Percentiles rank a stretch among this genome's conserved stretches.
Conservation (phyloP, 2,888 invertebrate species). For the Steromphala cineraria region DNA sequence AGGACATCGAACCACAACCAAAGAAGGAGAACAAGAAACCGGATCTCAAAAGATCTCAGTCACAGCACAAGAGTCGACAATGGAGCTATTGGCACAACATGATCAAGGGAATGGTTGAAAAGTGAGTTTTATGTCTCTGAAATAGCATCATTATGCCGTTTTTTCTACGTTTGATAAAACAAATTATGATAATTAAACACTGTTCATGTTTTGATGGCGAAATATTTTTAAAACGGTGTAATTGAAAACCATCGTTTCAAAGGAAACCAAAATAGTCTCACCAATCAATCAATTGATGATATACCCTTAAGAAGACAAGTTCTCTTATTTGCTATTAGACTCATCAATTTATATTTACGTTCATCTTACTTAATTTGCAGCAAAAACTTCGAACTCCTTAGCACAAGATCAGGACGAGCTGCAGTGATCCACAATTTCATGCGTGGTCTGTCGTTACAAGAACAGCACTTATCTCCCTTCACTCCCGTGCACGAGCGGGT, state of each 20-base stretch:
- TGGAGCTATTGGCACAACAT: slow-evolving; percentile 64
- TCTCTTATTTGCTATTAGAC: no score
- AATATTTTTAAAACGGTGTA: no score
- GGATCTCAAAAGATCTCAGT: slow-evolving; percentile 34
- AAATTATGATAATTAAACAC: no score
- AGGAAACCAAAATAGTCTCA: no score
- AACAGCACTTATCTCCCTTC: slow-evolving; percentile 75
- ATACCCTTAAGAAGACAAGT: no score
- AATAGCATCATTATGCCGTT: background rate
- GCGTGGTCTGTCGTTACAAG: slow-evolving; percentile 74
- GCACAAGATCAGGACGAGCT: slow-evolving; percentile 75
- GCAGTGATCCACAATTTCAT: slow-evolving; percentile 76
- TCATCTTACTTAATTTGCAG: slow-evolving; percentile 47
- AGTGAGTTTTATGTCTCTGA: slow-evolving; percentile 43
- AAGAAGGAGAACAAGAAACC: background rate
- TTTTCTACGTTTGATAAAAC: background rate
- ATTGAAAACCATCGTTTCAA: no score
- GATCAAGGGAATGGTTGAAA: slow-evolving; percentile 61
- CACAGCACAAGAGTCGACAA: slow-evolving; percentile 48
- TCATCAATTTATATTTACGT: no score
- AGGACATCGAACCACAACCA: background rate
- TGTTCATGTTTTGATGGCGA: no score
- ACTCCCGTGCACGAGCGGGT: slow-evolving; percentile 48
- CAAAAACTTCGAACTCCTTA: slow-evolving; percentile 69
- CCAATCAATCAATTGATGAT: no score